Conservation (phyloP, 2,888 invertebrate genomes). For the Caenorhabditis imperialis region DNA sequence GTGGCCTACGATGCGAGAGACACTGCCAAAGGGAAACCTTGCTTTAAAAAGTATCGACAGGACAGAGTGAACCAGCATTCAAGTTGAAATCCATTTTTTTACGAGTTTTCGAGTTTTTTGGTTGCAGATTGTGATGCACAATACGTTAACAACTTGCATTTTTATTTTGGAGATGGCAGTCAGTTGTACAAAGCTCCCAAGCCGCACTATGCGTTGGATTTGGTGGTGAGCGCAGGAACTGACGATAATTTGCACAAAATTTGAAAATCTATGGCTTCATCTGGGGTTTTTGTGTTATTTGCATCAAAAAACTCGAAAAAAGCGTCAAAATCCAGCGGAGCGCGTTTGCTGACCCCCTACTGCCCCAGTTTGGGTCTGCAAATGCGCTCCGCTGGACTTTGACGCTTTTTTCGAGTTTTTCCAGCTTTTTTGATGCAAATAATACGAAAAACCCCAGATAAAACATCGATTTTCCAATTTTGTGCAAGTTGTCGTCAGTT, state of each 20-base stretch:
- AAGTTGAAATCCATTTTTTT: conserved; percentile 1
- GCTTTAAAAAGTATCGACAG: conserved; percentile 16
- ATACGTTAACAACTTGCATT: conserved; percentile 31
- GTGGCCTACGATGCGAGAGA: conserved; percentile 1
- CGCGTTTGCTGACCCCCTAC: too few species aligned
- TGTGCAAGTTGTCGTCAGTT: too few species aligned
- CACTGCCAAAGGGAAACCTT: neutral
- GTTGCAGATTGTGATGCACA: conserved; percentile 26
- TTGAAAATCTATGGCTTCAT: too few species aligned
- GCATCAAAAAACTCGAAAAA: too few species aligned
- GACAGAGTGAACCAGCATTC: conserved; percentile 1
- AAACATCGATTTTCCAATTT: too few species aligned
- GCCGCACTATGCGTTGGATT: conserved; percentile 24
- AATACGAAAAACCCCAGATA: neutral
- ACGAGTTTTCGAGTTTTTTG: neutral
- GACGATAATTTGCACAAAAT: neutral
- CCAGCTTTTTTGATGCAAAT: neutral
- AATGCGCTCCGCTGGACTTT: too few species aligned
- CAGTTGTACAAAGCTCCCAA: conserved; percentile 2
- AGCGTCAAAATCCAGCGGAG: too few species aligned
- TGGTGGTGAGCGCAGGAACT: conserved; percentile 2
- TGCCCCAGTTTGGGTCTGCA: too few species aligned
- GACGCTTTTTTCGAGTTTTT: too few species aligned
- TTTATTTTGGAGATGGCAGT: conserved; percentile 27
- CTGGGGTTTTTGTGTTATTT: neutral